Base-by-base conservation (phyloP, 2,113 vertebrate species). In the Scolopax mira region DNA sequence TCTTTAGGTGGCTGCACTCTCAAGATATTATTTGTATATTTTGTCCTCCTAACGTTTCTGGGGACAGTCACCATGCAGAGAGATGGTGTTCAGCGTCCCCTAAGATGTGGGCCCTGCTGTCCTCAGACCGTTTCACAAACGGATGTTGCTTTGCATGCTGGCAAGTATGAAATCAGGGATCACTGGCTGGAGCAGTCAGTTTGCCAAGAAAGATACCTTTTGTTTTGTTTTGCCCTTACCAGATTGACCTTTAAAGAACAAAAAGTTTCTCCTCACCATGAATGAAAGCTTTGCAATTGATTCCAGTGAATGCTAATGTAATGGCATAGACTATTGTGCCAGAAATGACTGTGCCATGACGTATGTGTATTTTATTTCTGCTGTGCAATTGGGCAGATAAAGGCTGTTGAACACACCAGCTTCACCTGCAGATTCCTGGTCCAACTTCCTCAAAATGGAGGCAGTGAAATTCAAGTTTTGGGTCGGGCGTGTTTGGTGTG, bases 191-290 rank as follows among this genome's bases (percentile, higher is more conserved):
- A 70, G 60, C 64, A 66, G n/a, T 62, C n/a, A 21, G 12, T 66
- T 79, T 88, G 52, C 71, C 72, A 73, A 51, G 49, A 85, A 57
- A 62, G 64, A 46, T 77, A 54, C 41, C 35, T 85, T 95, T 79
- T 85, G 66, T 82, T 94, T 79, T 77, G 51, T 54, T 84, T 78
- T 87, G 52, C 60, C 11, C 46, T 79, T 88, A 48, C 35, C 55
- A 67, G 42, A 21, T 78, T 91, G 70, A 84, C 58, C 71, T 93
- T 90, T 85, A 8, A 4, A 89, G 93, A 89, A 90, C 74, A 93
- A 88, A 88, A 79, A 35, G 60, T 91, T 95, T 91, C 85, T 93
- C 28, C 75, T 96, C 51, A 62, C 42, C 4, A 0, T 46, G 46
- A 77, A 35, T 23, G 31, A 81, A 93, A 81, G 46, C 27, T 37